Evolutionary conservation across 1,140 invertebrate species (phyloP).

Genomic region (Pogonognathellus flavescens): DNA sequence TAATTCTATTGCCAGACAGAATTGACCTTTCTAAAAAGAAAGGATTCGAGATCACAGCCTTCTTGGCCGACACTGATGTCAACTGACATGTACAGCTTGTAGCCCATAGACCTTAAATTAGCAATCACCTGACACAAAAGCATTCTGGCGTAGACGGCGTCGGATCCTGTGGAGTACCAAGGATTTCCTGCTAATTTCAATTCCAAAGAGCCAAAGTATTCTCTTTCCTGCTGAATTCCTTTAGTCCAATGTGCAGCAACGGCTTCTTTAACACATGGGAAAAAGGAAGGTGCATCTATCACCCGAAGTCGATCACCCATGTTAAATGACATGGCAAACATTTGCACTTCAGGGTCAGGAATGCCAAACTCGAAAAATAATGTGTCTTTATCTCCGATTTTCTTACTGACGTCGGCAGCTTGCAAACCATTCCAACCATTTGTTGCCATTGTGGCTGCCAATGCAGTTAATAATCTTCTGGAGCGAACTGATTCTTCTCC

Average conservation of each 20-base stretch:
- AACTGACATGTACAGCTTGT: conserved; percentile 59
- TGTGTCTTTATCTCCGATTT: conserved; percentile 56
- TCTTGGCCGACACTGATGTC: conserved; percentile 31
- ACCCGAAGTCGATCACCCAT: conserved; percentile 55
- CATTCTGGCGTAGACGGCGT: conserved; percentile 56
- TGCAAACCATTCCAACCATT: conserved; percentile 56
- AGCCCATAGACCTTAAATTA: conserved; percentile 51
- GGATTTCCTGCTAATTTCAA: conserved; percentile 60
- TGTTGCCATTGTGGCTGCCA: conserved; percentile 48
- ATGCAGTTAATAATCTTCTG: conserved; percentile 16
- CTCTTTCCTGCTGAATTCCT: conserved; percentile 57
- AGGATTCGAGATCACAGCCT: conserved; percentile 52
- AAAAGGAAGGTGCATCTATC: conserved; percentile 51
- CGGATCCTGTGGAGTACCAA: conserved; percentile 49
- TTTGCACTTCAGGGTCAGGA: conserved; percentile 59
- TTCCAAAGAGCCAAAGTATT: conserved; percentile 54
- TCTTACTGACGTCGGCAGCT: conserved; percentile 57
- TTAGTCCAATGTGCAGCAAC: conserved; percentile 45
- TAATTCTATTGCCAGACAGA: conserved; percentile 51
- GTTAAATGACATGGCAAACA: conserved; percentile 59
- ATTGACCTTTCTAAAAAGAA: conserved; percentile 51
- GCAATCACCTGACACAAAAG: no score
- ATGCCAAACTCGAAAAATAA: no score
- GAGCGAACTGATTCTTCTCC: conserved; percentile 29
- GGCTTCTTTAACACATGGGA: conserved; percentile 59